Percentiles rank a stretch among this genome's conserved stretches.
Evolutionary conservation across 2,888 invertebrate species (phyloP).

Genomic region (Strigamia crassipes): DNA sequence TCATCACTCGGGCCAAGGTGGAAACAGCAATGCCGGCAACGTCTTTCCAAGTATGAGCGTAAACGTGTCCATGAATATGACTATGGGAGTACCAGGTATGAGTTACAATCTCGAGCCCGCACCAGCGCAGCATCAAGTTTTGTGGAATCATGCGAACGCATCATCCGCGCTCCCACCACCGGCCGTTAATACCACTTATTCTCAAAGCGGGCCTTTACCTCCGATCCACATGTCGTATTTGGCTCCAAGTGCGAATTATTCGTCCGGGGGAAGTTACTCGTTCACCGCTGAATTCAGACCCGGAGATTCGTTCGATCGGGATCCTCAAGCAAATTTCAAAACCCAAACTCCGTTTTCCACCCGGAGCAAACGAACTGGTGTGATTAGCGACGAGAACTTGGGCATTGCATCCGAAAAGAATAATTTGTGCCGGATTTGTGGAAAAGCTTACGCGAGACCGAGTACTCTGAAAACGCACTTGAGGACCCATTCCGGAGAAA

Average conservation of each 20-base stretch:
- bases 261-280: constrained; percentile 73
- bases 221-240: constrained; percentile 69
- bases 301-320: constrained; percentile 56
- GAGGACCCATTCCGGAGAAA: constrained; percentile 93
- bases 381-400: background rate
- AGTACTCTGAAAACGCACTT: constrained; percentile 97
- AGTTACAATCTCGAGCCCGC: constrained; percentile 51
- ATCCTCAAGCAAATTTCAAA: background rate
- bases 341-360: background rate
- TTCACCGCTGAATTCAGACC: constrained; percentile 81
- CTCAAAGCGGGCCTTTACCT: background rate
- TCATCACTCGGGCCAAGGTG: constrained; percentile 54
- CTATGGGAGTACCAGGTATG: constrained; percentile 72
- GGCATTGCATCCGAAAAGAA: constrained; percentile 29
- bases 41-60: constrained; percentile 94
- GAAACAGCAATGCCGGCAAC: constrained; percentile 53
- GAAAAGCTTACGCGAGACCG: constrained; percentile 92
- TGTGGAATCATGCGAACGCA: background rate
- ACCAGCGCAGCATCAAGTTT: constrained; percentile 52
- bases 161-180: background rate
- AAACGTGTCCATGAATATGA: constrained; percentile 98
- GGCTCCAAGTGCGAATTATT: constrained; percentile 41
- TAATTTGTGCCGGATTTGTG: constrained; percentile 88
- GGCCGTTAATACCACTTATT: background rate
- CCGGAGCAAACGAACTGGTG: background rate